These are phyloP conservation scores for Siniperca obscura DNA, from an alignment of 2,797 vertebrate species.

Conservation along the genomic window DNA sequence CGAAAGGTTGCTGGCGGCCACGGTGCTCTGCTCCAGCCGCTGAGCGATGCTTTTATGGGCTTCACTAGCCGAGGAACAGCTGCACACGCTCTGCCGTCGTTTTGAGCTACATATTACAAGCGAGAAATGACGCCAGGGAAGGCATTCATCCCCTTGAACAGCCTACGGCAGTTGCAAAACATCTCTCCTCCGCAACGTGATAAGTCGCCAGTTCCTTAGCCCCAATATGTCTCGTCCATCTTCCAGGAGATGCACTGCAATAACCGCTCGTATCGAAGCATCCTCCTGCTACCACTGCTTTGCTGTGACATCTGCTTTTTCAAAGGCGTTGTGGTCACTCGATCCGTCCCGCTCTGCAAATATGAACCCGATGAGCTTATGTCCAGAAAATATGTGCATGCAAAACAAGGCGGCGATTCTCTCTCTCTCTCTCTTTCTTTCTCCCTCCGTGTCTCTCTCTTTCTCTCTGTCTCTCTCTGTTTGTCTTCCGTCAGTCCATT, in stretches of 20 bases:
- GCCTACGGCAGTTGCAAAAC: constrained; percentile 57
- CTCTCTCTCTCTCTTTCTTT: constrained; percentile 8
- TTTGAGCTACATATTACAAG: constrained; percentile 60
- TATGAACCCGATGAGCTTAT: constrained; percentile 47
- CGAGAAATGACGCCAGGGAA: constrained; percentile 49
- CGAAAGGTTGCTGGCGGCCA: constrained; percentile 36
- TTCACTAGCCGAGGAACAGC: constrained; percentile 40
- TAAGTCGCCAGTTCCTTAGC: constrained; percentile 58
- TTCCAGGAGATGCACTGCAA: constrained; percentile 46
- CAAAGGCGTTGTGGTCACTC: constrained; percentile 61
- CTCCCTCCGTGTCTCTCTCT: constrained; percentile 12
- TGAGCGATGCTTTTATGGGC: constrained; percentile 18
- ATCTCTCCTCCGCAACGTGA: constrained; percentile 61
- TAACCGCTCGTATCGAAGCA: constrained; percentile 29
- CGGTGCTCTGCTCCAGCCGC: constrained; percentile 29
- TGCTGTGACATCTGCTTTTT: constrained; percentile 60
- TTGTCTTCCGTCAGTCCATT: constrained; percentile 55
- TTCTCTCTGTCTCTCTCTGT: constrained; percentile 8
- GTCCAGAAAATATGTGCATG: constrained; percentile 64
- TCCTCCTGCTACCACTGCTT: constrained; percentile 39
- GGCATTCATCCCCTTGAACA: constrained; percentile 39
- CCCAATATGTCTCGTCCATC: constrained; percentile 64
- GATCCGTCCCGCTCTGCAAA: constrained; percentile 61
- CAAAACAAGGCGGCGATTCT: constrained; percentile 68
- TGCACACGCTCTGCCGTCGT: constrained; percentile 43